These are phyloP conservation scores for Melanaphis sacchari DNA, from an alignment of 1,140 invertebrate species.

Conservation along the genomic window DNA sequence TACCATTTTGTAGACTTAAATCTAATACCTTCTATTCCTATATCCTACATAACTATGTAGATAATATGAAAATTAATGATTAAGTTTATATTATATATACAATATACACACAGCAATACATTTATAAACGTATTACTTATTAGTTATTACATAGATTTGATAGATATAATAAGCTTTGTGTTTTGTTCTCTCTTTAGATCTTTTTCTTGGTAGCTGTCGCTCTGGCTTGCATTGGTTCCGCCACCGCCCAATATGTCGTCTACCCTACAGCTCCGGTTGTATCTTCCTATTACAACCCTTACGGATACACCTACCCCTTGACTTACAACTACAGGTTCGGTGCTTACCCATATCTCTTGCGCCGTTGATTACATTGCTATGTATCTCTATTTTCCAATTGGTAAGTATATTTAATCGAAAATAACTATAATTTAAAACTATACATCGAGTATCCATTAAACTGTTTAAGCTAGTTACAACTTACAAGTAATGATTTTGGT, in stretches of 20 bases:
- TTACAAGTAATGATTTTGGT: neutral
- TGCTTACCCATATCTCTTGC: slow-evolving; percentile 38
- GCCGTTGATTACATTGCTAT: neutral
- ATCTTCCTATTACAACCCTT: neutral
- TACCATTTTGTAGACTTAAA: neutral
- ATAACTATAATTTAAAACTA: neutral
- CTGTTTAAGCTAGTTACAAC: neutral
- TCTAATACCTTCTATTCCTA: neutral
- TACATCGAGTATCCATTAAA: neutral
- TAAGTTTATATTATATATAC: neutral
- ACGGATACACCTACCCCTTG: slow-evolving; percentile 38
- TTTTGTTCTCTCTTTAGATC: neutral
- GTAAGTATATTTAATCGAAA: neutral
- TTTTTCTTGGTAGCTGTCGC: slow-evolving; percentile 41
- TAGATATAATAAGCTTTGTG: neutral
- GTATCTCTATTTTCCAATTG: too few relatives aligned
- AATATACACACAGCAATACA: too few relatives aligned
- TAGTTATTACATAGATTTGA: neutral
- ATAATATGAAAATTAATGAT: too few relatives aligned
- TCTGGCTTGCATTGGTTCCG: slow-evolving; percentile 27
- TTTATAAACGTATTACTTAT: neutral
- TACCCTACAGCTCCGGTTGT: neutral
- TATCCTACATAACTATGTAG: neutral
- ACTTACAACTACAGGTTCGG: slow-evolving; percentile 27
- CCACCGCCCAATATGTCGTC: neutral